Conservation (phyloP, 1,140 invertebrate species). For the Spodoptera frugiperda region DNA sequence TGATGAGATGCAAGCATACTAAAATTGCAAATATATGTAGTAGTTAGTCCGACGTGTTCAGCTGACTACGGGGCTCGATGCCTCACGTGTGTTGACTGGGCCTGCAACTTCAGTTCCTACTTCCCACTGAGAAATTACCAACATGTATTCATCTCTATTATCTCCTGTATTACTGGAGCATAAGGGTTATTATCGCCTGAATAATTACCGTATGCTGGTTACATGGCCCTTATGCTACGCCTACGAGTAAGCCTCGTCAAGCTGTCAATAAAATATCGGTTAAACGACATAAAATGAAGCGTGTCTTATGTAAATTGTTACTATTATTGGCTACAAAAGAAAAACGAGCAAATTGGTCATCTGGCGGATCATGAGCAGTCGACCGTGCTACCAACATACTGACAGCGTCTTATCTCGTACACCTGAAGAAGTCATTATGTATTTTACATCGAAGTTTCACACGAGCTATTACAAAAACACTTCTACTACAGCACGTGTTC, state of each 20-base stretch:
- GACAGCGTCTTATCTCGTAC: too few species aligned
- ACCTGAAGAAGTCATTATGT: too few species aligned
- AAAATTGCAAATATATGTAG: conserved; percentile 17
- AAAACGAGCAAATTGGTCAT: not conserved
- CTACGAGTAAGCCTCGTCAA: conserved; percentile 54
- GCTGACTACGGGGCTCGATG: too few species aligned
- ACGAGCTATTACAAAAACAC: too few species aligned
- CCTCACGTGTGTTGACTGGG: conserved; percentile 4
- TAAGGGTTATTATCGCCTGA: not conserved
- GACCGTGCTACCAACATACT: too few species aligned
- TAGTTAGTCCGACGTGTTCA: not conserved
- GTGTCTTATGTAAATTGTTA: conserved; percentile 13
- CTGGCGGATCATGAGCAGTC: too few species aligned
- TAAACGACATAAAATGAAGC: conserved; percentile 20
- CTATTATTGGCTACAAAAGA: not conserved
- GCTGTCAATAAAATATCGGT: conserved; percentile 52
- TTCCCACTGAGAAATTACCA: conserved; percentile 13
- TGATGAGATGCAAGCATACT: not conserved
- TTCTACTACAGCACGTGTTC: not conserved
- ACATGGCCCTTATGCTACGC: conserved; percentile 55
- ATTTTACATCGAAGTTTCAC: too few species aligned
- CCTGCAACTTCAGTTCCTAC: conserved; percentile 29
- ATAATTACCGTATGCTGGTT: not conserved
- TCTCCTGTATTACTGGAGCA: not conserved
- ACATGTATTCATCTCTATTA: not conserved